Base-by-base conservation (phyloP, 2,113 vertebrate species). In the Sorex araneus region DNA sequence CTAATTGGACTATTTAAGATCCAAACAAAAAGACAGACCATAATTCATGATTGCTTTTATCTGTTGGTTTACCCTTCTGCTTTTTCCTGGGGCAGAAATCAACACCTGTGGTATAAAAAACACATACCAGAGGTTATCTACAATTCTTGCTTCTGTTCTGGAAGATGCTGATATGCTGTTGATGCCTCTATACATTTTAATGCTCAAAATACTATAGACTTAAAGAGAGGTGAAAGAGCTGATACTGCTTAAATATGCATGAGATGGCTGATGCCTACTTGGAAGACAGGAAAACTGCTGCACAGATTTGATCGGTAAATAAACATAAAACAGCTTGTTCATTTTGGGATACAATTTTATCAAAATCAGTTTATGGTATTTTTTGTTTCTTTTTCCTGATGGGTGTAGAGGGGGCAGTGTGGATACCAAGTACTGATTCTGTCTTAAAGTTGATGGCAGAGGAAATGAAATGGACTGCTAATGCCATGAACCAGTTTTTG, bases 91-190 rank as follows among this genome's bases (percentile, higher is more conserved):
- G 73, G 76, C 70, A 94, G 64, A 95, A 91, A 87, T 82, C 50
- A 77, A 89, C 92, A 95, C 91, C 84, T 90, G 81, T 82, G n/a
- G 11, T 94, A 92, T 89, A 73, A 95, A 96, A 95, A 94, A 36
- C 70, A 70, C 36, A 81, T 36, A 69, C 25, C 34, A 15, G 25
- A 36, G 66, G 76, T 47, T 47, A 40, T 84, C 66, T 76, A 25
- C 7, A 18, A 43, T 43, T 67, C 91, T 94, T 92, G 43, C 36
- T 89, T 92, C 80, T 77, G 80, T 84, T 90, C 71, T 45, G 84
- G 92, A 93, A 94, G 92, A 93, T 64, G 93, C 89, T 95, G 92
- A 82, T 79, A 12, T 36, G 43, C 73, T 40, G 34, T 90, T 93
- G 94, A 92, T 85, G 80, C 79, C 0, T 2, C 54, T 4, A 23